phyloP scores from a whole-genome alignment of 2,797 vertebrate genomes.

The Stomatorhinus walkeri region DNA sequence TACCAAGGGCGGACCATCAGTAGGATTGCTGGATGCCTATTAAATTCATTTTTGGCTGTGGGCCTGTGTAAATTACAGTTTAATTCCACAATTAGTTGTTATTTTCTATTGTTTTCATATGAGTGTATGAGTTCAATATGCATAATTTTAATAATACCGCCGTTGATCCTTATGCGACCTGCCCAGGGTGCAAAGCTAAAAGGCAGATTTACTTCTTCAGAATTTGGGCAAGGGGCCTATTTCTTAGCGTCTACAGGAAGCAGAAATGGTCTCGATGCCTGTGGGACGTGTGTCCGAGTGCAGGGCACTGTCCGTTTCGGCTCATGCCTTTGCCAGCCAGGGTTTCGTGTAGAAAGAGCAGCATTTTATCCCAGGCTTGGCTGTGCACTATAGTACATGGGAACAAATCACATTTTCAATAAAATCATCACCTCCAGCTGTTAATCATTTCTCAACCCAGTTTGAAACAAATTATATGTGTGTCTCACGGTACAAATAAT shows the following conservation, averaged over 20 bases:
- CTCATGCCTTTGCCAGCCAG: not conserved
- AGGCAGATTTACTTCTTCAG: not conserved
- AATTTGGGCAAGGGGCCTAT: not conserved
- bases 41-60: not conserved
- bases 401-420: not conserved
- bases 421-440: not conserved
- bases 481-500: not conserved
- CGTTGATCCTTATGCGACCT: not conserved
- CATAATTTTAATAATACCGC: not conserved
- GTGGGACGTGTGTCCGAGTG: not conserved
- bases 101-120: not conserved
- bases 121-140: not conserved
- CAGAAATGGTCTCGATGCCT: not conserved
- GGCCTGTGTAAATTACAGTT: not conserved
- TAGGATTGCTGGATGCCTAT: not conserved
- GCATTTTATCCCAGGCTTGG: not conserved
- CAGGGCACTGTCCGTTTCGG: not conserved
- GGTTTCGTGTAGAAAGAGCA: not conserved
- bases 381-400: not conserved
- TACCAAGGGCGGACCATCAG: not conserved
- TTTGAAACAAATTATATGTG: not conserved
- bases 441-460: not conserved
- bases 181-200: not conserved
- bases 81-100: not conserved
- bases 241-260: not conserved